These are phyloP conservation scores for Drosophila funebris DNA, from an alignment of 1,140 invertebrate species.

Conservation along the genomic window DNA sequence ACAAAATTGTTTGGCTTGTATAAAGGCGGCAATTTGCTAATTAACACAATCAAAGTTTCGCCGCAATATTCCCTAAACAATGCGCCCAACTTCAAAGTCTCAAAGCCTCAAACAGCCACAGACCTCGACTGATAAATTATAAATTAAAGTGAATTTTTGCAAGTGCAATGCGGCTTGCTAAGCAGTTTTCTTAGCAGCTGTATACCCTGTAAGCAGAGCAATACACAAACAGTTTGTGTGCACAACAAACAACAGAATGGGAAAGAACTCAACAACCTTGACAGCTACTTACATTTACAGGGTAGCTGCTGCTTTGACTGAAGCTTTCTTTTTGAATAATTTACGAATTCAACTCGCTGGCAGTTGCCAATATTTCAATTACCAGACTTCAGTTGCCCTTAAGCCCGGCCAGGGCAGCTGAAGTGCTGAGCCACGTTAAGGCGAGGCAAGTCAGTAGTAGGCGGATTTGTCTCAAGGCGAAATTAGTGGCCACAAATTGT, in stretches of 20 bases:
- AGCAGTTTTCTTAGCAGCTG: neutral
- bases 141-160: constrained; percentile 78
- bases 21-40: constrained; percentile 67
- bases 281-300: neutral
- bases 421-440: neutral
- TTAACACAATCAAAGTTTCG: constrained; percentile 73
- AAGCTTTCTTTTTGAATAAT: constrained; percentile 51
- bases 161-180: constrained; percentile 20
- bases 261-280: no score
- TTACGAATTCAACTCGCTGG: constrained; percentile 44
- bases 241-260: no score
- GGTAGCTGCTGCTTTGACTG: neutral
- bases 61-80: constrained; percentile 43
- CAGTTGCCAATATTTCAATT: constrained; percentile 70
- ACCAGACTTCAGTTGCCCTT: constrained; percentile 52
- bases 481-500: constrained; percentile 78
- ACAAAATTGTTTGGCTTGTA: neutral
- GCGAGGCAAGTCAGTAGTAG: constrained; percentile 41
- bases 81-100: constrained; percentile 42
- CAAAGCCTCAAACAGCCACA: constrained; percentile 32
- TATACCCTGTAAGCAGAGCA: constrained; percentile 3
- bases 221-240: no score
- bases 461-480: constrained; percentile 70
- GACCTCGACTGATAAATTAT: constrained; percentile 67
- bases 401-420: neutral